A percentile compares a stretch with the other conserved stretches of the same genome.
Evolutionary conservation across 2,797 vertebrate species (phyloP).

Genomic region (Columba guinea): DNA sequence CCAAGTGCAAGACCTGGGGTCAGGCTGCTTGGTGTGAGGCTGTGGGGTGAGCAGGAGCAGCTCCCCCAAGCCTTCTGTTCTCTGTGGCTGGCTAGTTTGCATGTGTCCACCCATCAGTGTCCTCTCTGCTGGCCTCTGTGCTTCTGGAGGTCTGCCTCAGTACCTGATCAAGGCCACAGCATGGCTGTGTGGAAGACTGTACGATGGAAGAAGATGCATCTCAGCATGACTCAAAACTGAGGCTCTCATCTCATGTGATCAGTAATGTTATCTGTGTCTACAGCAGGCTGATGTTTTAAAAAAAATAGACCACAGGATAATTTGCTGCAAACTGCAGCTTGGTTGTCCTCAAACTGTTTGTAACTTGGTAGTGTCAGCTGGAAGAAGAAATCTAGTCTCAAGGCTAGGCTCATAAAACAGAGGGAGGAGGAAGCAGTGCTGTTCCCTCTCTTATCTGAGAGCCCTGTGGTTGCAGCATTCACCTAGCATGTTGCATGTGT

Average conservation of each 20-base stretch:
- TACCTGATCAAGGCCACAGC: background rate
- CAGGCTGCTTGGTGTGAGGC: background rate
- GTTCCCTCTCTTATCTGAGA: background rate
- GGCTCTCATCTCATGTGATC: background rate
- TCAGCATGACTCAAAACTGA: background rate
- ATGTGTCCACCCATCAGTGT: background rate
- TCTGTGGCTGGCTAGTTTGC: background rate
- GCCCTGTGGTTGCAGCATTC: background rate
- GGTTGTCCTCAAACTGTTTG: background rate
- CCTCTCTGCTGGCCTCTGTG: background rate
- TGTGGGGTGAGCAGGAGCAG: background rate
- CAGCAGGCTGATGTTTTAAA: background rate
- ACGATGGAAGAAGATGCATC: background rate
- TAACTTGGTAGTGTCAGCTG: background rate
- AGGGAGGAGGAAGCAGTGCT: background rate
- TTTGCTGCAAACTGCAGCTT: background rate
- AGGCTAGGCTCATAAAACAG: background rate
- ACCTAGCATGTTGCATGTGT: background rate
- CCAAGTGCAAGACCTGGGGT: background rate
- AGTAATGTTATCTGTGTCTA: background rate
- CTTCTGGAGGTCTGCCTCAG: background rate
- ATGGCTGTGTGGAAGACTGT: background rate
- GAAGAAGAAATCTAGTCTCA: background rate
- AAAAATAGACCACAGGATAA: background rate
- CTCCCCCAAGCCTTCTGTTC: background rate